Evolutionary conservation across 2,797 vertebrate species (phyloP).

Genomic region (Squalus acanthias): DNA sequence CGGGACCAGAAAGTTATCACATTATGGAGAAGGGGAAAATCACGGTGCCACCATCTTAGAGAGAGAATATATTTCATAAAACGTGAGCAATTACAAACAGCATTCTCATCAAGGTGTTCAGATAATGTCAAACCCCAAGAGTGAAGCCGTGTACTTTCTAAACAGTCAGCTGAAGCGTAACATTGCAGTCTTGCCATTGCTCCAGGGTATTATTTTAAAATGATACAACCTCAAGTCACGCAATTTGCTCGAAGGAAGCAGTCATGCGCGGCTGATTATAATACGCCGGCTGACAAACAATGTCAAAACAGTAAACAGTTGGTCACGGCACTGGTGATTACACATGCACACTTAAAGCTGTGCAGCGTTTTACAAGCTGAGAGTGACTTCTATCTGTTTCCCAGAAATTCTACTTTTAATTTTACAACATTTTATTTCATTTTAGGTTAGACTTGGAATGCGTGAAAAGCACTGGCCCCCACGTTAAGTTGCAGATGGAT

Average conservation of each 20-base stretch:
- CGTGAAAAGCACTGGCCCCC: no score
- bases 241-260: background rate
- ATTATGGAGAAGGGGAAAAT: background rate
- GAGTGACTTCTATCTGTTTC: background rate
- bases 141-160: background rate
- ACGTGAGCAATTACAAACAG: background rate
- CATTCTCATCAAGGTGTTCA: background rate
- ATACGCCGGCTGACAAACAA: background rate
- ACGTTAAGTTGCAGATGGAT: no score
- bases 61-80: background rate
- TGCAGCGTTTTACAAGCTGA: background rate
- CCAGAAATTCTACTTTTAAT: background rate
- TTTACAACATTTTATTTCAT: background rate
- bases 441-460: background rate
- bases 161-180: background rate
- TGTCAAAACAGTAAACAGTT: background rate
- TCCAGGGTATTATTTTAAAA: background rate
- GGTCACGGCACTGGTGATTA: background rate
- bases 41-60: background rate
- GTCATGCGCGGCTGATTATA: background rate
- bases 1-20: background rate
- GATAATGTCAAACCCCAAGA: constrained; percentile 4
- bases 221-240: background rate
- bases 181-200: background rate
- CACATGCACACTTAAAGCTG: background rate